Evolutionary conservation across 2,797 vertebrate species (phyloP).

Genomic region (Urosaurus nigricauda): DNA sequence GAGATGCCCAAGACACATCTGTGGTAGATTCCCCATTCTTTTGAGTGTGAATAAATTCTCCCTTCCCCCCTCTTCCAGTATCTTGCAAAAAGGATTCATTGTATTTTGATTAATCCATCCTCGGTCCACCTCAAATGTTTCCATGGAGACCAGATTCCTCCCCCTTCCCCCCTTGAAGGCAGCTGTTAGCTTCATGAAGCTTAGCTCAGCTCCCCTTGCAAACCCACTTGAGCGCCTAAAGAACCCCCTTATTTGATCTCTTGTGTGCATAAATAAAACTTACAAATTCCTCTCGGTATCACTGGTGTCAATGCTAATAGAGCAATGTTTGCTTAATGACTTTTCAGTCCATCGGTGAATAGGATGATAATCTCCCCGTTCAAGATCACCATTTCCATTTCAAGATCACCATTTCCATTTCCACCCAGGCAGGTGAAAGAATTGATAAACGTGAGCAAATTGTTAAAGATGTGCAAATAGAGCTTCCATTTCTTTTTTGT

Average conservation of each 20-base stretch:
- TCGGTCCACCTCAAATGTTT: conserved; percentile 81
- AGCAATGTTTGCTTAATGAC: conserved; percentile 74
- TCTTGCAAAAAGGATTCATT: conserved; percentile 80
- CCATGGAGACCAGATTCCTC: conserved; percentile 81
- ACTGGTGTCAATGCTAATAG: conserved; percentile 64
- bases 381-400: conserved; percentile 34
- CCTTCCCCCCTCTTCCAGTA: conserved; percentile 66
- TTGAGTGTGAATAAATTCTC: conserved; percentile 68
- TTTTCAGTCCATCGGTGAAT: conserved; percentile 57
- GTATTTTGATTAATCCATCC: conserved; percentile 85
- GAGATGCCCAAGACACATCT: conserved; percentile 58
- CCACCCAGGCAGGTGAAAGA: conserved; percentile 3
- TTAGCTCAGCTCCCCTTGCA: conserved; percentile 72
- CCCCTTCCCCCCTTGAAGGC: conserved; percentile 75
- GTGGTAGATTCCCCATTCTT: conserved; percentile 74
- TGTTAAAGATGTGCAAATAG: not conserved
- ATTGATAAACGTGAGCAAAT: conserved; percentile 8
- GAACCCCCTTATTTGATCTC: conserved; percentile 76
- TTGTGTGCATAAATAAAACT: conserved; percentile 73
- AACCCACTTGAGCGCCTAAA: conserved; percentile 68
- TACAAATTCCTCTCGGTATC: conserved; percentile 68
- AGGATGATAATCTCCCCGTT: conserved; percentile 17
- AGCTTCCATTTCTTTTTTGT: not conserved
- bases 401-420: conserved; percentile 19
- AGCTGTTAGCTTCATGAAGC: conserved; percentile 76